phyloP scores from a whole-genome alignment of 2,113 vertebrate species.

The human region DNA sequence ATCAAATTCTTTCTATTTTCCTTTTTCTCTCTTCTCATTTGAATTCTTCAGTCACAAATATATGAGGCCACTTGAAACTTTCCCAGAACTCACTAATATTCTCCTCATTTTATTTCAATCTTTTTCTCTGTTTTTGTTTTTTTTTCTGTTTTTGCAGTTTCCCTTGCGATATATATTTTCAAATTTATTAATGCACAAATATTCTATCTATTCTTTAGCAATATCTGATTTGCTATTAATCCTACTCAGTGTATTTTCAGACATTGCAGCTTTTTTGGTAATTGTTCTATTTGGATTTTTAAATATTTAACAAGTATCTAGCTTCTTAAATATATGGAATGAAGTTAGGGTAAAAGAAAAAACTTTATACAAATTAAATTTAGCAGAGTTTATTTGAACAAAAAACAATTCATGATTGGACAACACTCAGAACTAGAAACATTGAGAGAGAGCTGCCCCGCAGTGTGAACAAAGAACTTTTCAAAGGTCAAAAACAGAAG shows the following conservation, averaged over 20 bases:
- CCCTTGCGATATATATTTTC: neutral
- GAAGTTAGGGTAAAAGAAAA: neutral
- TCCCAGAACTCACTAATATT: neutral
- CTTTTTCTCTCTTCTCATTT: neutral
- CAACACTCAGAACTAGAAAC: neutral
- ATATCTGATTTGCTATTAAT: neutral
- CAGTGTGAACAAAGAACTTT: neutral
- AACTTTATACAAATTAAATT: neutral
- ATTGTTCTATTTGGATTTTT: neutral
- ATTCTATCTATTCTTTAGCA: neutral
- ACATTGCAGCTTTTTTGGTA: neutral
- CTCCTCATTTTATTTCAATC: neutral
- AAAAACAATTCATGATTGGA: neutral
- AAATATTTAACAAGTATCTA: neutral
- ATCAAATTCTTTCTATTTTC: neutral
- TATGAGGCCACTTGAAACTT: neutral
- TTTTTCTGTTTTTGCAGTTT: neutral
- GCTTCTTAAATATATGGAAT: neutral
- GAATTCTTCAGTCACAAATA: neutral
- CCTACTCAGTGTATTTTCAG: neutral
- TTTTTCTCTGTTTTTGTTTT: neutral
- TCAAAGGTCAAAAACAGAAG: neutral
- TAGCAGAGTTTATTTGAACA: neutral
- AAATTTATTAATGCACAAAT: neutral
- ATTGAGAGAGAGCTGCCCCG: neutral